These are phyloP conservation scores for Natrix natrix DNA, from an alignment of 2,797 vertebrate species.

Conservation along the genomic window DNA sequence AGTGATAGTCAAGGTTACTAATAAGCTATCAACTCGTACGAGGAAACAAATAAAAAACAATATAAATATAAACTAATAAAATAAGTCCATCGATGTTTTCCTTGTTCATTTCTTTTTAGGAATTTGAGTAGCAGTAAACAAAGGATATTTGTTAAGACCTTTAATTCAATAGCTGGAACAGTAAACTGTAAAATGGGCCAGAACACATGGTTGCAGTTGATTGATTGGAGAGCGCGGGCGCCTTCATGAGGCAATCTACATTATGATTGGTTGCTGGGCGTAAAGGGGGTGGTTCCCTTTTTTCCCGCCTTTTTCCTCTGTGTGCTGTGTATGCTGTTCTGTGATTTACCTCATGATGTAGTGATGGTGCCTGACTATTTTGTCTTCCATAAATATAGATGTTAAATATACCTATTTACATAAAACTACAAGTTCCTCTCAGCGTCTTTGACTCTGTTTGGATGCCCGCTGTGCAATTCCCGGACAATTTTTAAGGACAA, in stretches of 20 bases:
- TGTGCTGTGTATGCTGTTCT: background rate
- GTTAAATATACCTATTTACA: background rate
- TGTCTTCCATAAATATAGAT: background rate
- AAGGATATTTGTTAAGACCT: background rate
- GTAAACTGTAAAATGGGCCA: background rate
- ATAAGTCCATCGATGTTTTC: background rate
- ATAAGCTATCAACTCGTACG: no score
- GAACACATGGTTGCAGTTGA: background rate
- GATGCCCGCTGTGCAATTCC: background rate
- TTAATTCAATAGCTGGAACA: background rate
- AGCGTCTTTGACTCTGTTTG: background rate
- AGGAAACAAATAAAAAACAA: no score
- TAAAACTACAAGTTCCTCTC: background rate
- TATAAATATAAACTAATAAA: background rate
- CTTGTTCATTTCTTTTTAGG: background rate
- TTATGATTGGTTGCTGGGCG: background rate
- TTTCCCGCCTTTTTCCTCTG: background rate
- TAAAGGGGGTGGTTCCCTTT: background rate
- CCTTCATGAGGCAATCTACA: background rate
- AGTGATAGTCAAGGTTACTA: no score
- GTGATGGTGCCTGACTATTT: background rate
- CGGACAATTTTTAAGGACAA: background rate
- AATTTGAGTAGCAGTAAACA: background rate
- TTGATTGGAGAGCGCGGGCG: background rate
- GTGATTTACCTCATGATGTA: background rate